Evolutionary conservation across 2,113 vertebrate species (phyloP).

Genomic region (Pluvianellus socialis): DNA sequence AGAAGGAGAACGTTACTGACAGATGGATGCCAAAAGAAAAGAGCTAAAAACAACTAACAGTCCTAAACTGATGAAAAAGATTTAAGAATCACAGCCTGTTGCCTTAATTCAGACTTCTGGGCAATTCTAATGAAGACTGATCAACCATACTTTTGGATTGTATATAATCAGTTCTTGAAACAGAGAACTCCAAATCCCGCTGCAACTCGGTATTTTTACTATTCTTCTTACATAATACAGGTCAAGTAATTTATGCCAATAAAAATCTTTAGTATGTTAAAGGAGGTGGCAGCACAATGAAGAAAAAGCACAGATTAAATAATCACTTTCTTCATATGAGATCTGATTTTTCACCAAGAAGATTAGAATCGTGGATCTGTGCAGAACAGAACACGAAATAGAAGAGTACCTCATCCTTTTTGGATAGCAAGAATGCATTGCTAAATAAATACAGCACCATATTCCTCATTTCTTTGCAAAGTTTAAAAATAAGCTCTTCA

Average conservation of each 20-base stretch:
- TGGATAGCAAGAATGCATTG: neutral
- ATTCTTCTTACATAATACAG: neutral
- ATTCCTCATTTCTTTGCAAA: neutral
- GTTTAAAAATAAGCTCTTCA: neutral
- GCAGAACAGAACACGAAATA: neutral
- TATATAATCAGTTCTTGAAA: neutral
- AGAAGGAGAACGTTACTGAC: conserved; percentile 15
- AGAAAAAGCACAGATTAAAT: conserved; percentile 1
- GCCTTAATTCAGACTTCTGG: neutral
- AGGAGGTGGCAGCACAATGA: neutral
- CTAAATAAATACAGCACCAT: neutral
- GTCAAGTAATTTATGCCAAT: conserved; percentile 11
- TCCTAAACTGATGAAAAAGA: conserved; percentile 24
- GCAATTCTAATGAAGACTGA: neutral
- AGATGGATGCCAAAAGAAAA: conserved; percentile 40
- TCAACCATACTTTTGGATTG: neutral
- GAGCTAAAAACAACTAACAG: conserved; percentile 24
- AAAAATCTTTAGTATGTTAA: neutral
- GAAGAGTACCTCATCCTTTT: neutral
- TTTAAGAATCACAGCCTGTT: conserved; percentile 22
- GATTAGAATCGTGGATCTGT: neutral
- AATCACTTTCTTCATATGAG: neutral
- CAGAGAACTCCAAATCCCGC: neutral
- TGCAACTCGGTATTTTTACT: neutral
- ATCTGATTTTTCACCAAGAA: neutral